Conservation (phyloP, 1,140 invertebrate species). For the Tigriopus japonicus region DNA sequence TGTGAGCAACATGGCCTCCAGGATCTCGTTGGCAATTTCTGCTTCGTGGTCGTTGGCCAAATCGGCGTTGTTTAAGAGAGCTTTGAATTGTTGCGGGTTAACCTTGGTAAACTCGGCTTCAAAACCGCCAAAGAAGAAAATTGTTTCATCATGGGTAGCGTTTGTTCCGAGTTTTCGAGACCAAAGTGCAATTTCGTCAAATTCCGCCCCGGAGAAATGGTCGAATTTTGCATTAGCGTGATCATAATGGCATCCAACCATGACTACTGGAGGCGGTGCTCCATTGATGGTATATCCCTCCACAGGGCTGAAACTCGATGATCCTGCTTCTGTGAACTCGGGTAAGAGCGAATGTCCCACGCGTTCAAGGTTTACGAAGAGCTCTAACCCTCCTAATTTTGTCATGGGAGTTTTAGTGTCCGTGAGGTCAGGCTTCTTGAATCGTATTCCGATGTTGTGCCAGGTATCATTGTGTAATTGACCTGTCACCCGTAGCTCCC, state of each 20-base stretch:
- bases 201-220: background rate
- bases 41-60: background rate
- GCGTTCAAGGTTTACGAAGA: slow-evolving; percentile 2
- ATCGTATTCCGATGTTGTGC: slow-evolving; percentile 9
- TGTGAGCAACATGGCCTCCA: slow-evolving; percentile 11
- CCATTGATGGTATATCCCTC: background rate
- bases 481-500: background rate
- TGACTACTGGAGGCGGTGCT: background rate
- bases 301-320: background rate
- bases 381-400: slow-evolving; percentile 10
- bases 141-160: background rate
- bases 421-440: background rate
- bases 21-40: background rate
- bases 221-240: background rate
- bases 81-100: slow-evolving; percentile 5
- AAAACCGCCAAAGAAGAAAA: slow-evolving; percentile 1
- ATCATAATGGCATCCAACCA: slow-evolving; percentile 6
- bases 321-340: slow-evolving; percentile 1
- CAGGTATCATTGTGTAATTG: slow-evolving; percentile 10
- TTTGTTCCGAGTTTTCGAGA: background rate
- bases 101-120: background rate
- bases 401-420: background rate
- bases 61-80: slow-evolving; percentile 3
- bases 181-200: slow-evolving; percentile 10
- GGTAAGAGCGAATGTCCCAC: slow-evolving; percentile 3